Conservation (phyloP, 1,140 invertebrate genomes). For the Geopemphigus sp. region DNA sequence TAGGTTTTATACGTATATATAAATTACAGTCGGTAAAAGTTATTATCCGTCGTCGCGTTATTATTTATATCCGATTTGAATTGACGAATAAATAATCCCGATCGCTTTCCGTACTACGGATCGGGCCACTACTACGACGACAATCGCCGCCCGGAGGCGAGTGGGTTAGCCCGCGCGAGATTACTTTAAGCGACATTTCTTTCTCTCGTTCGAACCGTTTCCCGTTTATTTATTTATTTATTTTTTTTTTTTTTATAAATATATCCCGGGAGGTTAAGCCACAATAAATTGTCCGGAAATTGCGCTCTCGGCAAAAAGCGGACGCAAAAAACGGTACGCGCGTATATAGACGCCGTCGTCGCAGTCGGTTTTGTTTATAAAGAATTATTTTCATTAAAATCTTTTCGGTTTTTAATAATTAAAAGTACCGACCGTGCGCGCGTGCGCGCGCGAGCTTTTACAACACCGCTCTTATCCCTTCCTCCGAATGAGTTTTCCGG, state of each 20-base stretch:
- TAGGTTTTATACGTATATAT: slow-evolving; percentile 35
- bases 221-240: neutral
- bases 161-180: slow-evolving; percentile 6
- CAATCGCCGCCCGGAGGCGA: no score
- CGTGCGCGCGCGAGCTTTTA: no score
- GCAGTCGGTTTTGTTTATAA: slow-evolving; percentile 42
- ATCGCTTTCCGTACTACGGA: slow-evolving; percentile 31
- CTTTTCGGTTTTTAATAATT: slow-evolving; percentile 43
- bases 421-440: slow-evolving; percentile 28
- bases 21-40: slow-evolving; percentile 28
- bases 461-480: neutral
- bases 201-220: slow-evolving; percentile 7
- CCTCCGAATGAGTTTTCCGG: slow-evolving; percentile 18
- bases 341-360: neutral
- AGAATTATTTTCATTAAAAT: slow-evolving; percentile 48
- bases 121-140: neutral
- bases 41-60: slow-evolving; percentile 33
- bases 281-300: slow-evolving; percentile 46
- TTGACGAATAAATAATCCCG: slow-evolving; percentile 43
- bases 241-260: neutral
- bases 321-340: neutral
- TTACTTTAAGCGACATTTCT: slow-evolving; percentile 38
- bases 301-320: slow-evolving; percentile 3
- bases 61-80: slow-evolving; percentile 43
- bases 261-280: slow-evolving; percentile 30